Percentiles rank a stretch among this genome's conserved stretches.
Evolutionary conservation across 2,888 invertebrate species (phyloP).

Genomic region (Limnephilus auricula): DNA sequence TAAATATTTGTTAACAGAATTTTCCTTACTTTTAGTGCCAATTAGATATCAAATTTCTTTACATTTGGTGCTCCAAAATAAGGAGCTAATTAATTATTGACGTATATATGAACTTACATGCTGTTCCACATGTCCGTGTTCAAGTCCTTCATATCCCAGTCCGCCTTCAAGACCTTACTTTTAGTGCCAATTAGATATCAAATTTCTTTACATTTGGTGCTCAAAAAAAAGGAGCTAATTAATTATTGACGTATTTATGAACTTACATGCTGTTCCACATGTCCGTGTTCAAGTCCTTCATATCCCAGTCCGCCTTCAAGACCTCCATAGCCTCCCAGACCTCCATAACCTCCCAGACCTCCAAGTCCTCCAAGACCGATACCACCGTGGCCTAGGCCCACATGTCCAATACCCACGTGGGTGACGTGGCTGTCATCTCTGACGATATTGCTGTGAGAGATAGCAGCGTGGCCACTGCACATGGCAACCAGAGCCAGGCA

Average conservation of each 20-base stretch:
- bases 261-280: background rate
- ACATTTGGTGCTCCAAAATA: background rate
- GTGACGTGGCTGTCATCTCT: background rate
- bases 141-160: background rate
- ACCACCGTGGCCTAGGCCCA: background rate
- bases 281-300: background rate
- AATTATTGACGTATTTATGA: background rate
- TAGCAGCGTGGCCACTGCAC: conserved; percentile 52
- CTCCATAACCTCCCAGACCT: background rate
- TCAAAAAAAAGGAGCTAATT: background rate
- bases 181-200: too few species aligned
- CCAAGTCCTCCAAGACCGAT: background rate
- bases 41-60: background rate
- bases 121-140: background rate
- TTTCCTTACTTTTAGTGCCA: background rate
- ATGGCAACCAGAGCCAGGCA: conserved; percentile 49
- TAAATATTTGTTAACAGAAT: background rate
- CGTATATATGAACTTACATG: background rate
- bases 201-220: background rate
- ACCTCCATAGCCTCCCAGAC: background rate
- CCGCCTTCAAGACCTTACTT: background rate
- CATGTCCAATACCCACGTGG: background rate
- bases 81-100: background rate
- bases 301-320: background rate
- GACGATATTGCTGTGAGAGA: conserved; percentile 59